Conservation (phyloP, 2,113 vertebrate genomes). For the Heptranchias perlo region DNA sequence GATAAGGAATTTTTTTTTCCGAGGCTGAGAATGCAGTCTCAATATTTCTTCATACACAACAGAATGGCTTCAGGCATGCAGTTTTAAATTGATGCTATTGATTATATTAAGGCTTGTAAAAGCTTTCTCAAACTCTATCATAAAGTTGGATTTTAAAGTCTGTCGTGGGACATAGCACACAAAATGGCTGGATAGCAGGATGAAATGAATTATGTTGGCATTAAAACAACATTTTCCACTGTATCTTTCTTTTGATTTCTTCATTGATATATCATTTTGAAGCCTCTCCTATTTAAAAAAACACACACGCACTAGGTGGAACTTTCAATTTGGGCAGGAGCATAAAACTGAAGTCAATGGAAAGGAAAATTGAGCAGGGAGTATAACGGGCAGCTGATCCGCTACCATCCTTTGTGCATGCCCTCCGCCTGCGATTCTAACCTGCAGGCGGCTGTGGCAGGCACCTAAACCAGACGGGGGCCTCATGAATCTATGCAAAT, state of each 20-base stretch:
- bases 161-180: not conserved
- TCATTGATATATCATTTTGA: not conserved
- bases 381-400: not conserved
- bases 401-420: not conserved
- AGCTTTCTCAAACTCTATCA: not conserved
- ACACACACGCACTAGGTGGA: not conserved
- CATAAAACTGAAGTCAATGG: not conserved
- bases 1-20: not conserved
- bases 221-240: not conserved
- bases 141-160: not conserved
- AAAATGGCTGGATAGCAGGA: not conserved
- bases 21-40: not conserved
- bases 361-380: not conserved
- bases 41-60: not conserved
- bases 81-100: not conserved
- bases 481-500: too few species aligned
- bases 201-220: not conserved
- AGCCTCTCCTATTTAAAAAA: not conserved
- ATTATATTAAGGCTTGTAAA: not conserved
- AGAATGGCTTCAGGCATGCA: not conserved
- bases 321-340: not conserved
- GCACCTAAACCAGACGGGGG: not conserved
- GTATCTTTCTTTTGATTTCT: not conserved
- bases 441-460: not conserved
- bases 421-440: not conserved